phyloP scores from a whole-genome alignment of 2,888 invertebrate species.

The Melanostoma mellinum region DNA sequence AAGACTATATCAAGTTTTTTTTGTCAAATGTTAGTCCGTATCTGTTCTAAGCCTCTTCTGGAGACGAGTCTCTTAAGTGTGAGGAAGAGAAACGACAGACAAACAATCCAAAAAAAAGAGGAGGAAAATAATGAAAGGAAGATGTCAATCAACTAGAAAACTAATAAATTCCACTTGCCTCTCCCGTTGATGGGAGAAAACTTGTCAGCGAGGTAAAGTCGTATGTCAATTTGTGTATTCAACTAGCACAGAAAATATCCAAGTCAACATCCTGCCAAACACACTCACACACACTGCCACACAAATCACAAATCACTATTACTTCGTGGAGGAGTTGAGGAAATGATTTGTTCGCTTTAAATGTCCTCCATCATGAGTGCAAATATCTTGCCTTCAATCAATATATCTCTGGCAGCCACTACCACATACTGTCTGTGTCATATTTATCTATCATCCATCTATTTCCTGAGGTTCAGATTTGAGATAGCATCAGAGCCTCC shows the following conservation, averaged over 20 bases:
- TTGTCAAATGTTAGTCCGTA: conserved; percentile 20
- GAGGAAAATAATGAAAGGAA: conserved; percentile 38
- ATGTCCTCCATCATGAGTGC: conserved; percentile 67
- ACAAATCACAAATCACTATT: conserved; percentile 61
- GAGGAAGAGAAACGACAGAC: background rate
- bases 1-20: conserved; percentile 14
- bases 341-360: conserved; percentile 64
- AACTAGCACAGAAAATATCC: conserved; percentile 58
- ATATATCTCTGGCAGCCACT: conserved; percentile 47
- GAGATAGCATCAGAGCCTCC: background rate
- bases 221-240: conserved; percentile 65
- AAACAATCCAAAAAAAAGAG: background rate
- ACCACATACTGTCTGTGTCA: conserved; percentile 54
- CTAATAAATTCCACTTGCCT: conserved; percentile 63
- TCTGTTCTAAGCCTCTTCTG: conserved; percentile 5
- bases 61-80: background rate
- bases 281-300: background rate
- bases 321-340: conserved; percentile 30
- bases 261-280: conserved; percentile 57
- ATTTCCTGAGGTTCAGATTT: conserved; percentile 33
- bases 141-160: conserved; percentile 70
- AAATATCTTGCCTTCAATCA: conserved; percentile 71
- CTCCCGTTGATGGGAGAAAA: conserved; percentile 14
- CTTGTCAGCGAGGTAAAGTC: conserved; percentile 58
- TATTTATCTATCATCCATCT: conserved; percentile 69